Base-by-base conservation (phyloP, 1,140 invertebrate species). In the Orussus abietinus region DNA sequence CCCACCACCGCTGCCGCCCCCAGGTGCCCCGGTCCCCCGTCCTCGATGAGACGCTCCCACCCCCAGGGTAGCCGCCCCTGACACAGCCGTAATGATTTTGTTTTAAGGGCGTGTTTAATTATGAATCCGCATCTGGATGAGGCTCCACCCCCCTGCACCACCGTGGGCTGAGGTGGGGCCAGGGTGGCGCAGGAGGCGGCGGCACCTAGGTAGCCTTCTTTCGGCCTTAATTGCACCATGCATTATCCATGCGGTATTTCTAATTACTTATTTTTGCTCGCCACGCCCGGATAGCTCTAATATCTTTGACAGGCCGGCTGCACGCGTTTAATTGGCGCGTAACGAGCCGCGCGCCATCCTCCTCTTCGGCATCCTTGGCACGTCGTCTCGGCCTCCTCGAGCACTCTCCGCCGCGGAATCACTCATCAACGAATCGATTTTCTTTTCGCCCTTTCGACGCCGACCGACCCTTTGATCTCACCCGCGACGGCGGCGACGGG, bases 91-190 rank as follows among this genome's bases (percentile, higher is more conserved):
- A 70, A 71, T 74, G 71, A 74, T 74, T 74, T 71, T 69, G 69
- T 71, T 72, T 70, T 69, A 74, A 72, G 71, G 71, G 71, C 71
- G 69, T 71, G 71, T 72, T 74, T 74, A 72, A 74, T 74, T 72
- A 72, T 72, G 66, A 71, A 72, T 74, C 67, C 66, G 66, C 64
- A 67, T 67, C 67, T 62, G 62, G 62, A 48, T 61, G 63, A 69
- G 44, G 69, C 71, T 74, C 69, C 71, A 71, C 71, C 71, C 64
- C 59, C 57, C 49, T 55, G n/a, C n/a, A n/a, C n/a, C n/a, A n/a
- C n/a, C n/a, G n/a, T n/a, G n/a, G n/a, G n/a, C n/a, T n/a, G n/a
- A n/a, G n/a, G n/a, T n/a, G 28, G n/a, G 15, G 22, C 20, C 12
- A 26, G 14, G 39, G 17, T 40, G 38, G 38, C 33, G 29, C 29